Percentiles rank a stretch among this genome's conserved stretches.
These are phyloP conservation scores for Busseola fusca DNA, from an alignment of 2,888 invertebrate genomes.

Conservation along the genomic window DNA sequence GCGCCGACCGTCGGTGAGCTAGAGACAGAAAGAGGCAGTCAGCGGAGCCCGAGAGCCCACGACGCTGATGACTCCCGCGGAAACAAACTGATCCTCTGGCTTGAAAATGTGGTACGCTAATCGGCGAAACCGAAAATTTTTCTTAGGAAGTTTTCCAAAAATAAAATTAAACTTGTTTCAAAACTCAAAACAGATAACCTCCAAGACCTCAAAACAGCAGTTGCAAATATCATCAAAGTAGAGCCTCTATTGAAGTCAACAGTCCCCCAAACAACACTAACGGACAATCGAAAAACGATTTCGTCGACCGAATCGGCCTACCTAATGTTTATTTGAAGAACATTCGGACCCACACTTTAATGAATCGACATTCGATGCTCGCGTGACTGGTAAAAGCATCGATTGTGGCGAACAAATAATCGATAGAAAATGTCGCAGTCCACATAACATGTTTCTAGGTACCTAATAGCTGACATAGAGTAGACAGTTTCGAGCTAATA, in stretches of 20 bases:
- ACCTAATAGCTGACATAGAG: conserved; percentile 54
- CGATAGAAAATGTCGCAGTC: conserved; percentile 58
- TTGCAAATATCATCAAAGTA: conserved; percentile 60
- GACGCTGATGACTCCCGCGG: conserved; percentile 61
- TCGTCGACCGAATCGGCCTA: conserved; percentile 69
- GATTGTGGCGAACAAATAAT: conserved; percentile 69
- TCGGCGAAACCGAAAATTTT: not conserved
- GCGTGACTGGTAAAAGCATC: conserved; percentile 76
- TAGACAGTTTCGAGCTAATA: conserved; percentile 41
- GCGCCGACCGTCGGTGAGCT: conserved; percentile 89
- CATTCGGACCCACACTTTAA: conserved; percentile 68
- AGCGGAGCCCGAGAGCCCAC: conserved; percentile 62
- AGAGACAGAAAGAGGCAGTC: conserved; percentile 63
- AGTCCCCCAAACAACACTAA: conserved; percentile 67
- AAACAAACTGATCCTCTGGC: conserved; percentile 63
- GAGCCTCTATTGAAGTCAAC: conserved; percentile 60
- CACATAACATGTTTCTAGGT: conserved; percentile 51
- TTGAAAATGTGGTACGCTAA: not conserved
- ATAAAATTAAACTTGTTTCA: not conserved
- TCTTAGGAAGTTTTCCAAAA: not conserved
- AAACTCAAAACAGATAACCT: conserved; percentile 38
- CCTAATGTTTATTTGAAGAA: conserved; percentile 82
- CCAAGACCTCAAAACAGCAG: conserved; percentile 42
- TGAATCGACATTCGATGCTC: conserved; percentile 74
- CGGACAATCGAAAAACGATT: conserved; percentile 81